Evolutionary conservation across 2,888 invertebrate genomes (phyloP), one percentile per base, ranked within the genome.

Genomic region (Ctenicera cuprea): DNA sequence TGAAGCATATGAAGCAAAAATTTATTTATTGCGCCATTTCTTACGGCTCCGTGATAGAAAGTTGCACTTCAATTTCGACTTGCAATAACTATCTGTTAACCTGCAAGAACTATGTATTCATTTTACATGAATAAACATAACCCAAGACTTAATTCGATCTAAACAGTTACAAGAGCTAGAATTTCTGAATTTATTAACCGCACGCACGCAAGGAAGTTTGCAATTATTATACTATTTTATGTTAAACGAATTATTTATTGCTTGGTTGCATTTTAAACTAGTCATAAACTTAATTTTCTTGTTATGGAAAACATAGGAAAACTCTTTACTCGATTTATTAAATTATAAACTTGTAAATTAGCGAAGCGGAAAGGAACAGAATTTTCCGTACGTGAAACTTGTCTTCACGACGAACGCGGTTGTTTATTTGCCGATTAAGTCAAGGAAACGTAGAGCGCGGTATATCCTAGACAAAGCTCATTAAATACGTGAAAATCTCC

Each of bases 401-500:
- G 41, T 48, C 48, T 1, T 41, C 41, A 3, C 7, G 14, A 41
- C 41, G 41, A 14, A n/a, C n/a, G n/a, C n/a, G 14, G 14, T 48
- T 9, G 20, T 48, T 48, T 48, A 48, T 48, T 11, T 18, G 20
- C 48, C 16, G 11, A 18, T 41, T 16, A 48, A 18, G 18, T 48
- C 48, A 18, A 38, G 65, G 52, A 65, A 65, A 65, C 22, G 65
- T 52, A 41, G 20, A 30, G 52, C 38, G 26, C n/a, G 22, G 33
- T 52, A 52, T 52, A 65, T 65, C 67, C 61, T 45, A 43, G 4
- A 54, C 61, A 72, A 72, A 62, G 62, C 57, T 73, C 68, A 57
- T 73, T 73, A 73, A 57, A 57, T 64, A 50, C 37, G 61, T 72
- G 63, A 73, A 71, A 68, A 63, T 73, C 63, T 52, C 66, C 66